Conservation (phyloP, 2,888 invertebrate genomes). For the Melipona bicolor region DNA sequence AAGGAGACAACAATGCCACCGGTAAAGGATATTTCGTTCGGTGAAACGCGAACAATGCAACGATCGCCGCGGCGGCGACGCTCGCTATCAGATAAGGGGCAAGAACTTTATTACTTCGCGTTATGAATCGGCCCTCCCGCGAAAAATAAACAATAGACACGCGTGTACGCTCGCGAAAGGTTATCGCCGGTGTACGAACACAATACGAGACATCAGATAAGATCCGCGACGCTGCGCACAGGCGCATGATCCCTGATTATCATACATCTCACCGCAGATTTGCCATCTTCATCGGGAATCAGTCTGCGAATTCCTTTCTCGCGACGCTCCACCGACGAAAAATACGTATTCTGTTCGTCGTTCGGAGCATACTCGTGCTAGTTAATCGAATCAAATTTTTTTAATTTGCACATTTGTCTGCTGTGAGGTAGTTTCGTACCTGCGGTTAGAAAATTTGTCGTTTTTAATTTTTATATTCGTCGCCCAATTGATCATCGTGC, state of each 20-base stretch:
- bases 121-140: constrained; percentile 64
- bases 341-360: background rate
- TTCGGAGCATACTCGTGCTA: no score
- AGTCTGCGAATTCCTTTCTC: background rate
- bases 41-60: constrained; percentile 58
- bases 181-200: constrained; percentile 64
- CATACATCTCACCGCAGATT: constrained; percentile 61
- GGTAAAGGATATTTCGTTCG: constrained; percentile 27
- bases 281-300: constrained; percentile 56
- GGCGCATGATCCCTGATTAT: constrained; percentile 64
- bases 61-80: constrained; percentile 45
- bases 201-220: constrained; percentile 69
- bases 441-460: background rate
- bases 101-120: constrained; percentile 70
- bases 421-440: background rate
- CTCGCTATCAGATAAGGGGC: constrained; percentile 64
- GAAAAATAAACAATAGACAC: constrained; percentile 67
- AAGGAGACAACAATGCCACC: constrained; percentile 23
- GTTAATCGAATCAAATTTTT: background rate
- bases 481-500: background rate
- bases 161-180: constrained; percentile 57
- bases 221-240: constrained; percentile 12
- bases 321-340: background rate
- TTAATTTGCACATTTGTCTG: background rate
- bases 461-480: background rate